phyloP scores from a whole-genome alignment of 1,140 invertebrate species.

The Platyura marginata region DNA sequence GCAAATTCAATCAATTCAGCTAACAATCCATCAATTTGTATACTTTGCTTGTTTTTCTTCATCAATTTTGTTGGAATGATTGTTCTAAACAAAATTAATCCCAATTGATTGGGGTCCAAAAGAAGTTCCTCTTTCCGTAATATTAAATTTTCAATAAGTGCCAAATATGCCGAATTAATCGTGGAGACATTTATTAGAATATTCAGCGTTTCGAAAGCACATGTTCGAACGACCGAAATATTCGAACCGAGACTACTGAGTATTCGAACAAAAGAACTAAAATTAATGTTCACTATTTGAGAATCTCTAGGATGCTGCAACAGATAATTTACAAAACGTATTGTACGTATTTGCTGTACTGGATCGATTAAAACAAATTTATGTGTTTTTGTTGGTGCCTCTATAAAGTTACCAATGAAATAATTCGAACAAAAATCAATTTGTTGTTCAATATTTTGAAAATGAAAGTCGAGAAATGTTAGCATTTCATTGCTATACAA shows the following conservation, averaged over 20 bases:
- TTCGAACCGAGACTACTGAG: constrained; percentile 10
- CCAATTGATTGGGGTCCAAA: constrained; percentile 39
- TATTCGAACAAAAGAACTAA: constrained; percentile 8
- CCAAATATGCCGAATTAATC: too few species aligned
- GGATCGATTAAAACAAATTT: background rate
- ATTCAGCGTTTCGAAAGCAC: too few species aligned
- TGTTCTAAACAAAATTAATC: constrained; percentile 27
- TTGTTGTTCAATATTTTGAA: constrained; percentile 24
- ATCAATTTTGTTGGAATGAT: background rate
- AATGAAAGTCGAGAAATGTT: constrained; percentile 23
- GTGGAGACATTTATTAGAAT: too few species aligned
- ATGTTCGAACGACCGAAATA: constrained; percentile 20
- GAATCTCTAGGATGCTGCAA: constrained; percentile 7
- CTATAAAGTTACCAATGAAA: constrained; percentile 11
- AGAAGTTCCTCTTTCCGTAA: constrained; percentile 27
- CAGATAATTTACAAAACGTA: constrained; percentile 11
- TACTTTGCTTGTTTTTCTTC: background rate
- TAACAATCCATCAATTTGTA: background rate
- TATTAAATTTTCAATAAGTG: too few species aligned
- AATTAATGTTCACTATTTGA: background rate
- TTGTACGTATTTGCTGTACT: constrained; percentile 11
- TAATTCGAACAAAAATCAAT: constrained; percentile 29
- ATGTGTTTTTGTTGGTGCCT: constrained; percentile 6
- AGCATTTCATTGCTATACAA: constrained; percentile 22
- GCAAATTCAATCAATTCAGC: background rate